These are phyloP conservation scores for Protaetia brevitarsis DNA, from an alignment of 1,140 invertebrate genomes.

Conservation along the genomic window DNA sequence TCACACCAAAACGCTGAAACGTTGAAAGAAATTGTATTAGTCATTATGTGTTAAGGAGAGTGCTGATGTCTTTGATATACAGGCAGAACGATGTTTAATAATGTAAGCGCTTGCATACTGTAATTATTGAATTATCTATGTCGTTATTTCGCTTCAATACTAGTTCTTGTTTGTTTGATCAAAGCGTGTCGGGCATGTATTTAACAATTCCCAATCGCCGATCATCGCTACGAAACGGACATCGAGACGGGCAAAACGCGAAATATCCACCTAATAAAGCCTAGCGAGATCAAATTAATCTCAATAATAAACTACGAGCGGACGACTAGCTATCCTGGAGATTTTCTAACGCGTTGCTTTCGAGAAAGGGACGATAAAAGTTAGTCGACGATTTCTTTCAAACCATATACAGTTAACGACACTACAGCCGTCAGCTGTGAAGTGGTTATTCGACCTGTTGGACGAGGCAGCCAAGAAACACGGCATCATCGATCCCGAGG, in stretches of 20 bases:
- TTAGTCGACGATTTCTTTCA: constrained; percentile 94
- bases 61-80: constrained; percentile 88
- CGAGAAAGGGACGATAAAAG: constrained; percentile 91
- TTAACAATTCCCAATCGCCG: constrained; percentile 70
- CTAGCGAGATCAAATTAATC: constrained; percentile 70
- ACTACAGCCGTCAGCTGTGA: constrained; percentile 87
- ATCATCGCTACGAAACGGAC: constrained; percentile 72
- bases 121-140: constrained; percentile 30
- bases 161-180: background rate
- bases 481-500: constrained; percentile 82
- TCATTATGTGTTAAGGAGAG: constrained; percentile 91
- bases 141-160: constrained; percentile 22
- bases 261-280: constrained; percentile 82
- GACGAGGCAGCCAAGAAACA: constrained; percentile 86
- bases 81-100: constrained; percentile 81
- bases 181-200: constrained; percentile 61
- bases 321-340: constrained; percentile 89
- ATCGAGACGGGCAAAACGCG: constrained; percentile 67
- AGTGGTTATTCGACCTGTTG: constrained; percentile 93
- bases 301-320: constrained; percentile 64
- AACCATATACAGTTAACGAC: constrained; percentile 84
- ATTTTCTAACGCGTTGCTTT: constrained; percentile 92
- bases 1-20: constrained; percentile 86
- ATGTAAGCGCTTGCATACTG: constrained; percentile 82
- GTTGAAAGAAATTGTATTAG: constrained; percentile 83